These are phyloP conservation scores for Pachydiplax longipennis DNA, from an alignment of 2,888 invertebrate genomes.

Conservation along the genomic window DNA sequence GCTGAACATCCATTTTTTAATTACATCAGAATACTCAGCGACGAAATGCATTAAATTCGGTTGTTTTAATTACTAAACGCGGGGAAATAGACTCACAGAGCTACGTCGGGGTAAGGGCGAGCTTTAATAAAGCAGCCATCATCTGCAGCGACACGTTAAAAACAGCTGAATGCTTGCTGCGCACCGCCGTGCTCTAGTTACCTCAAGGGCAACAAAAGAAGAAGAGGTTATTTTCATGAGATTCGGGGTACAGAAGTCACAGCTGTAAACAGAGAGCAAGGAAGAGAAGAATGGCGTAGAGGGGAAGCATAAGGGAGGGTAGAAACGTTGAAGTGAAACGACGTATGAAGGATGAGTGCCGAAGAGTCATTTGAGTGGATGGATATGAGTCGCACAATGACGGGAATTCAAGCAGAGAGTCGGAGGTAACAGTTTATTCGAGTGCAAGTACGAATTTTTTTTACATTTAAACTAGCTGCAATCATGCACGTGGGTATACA, in stretches of 20 bases:
- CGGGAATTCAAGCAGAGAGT: too few relatives aligned
- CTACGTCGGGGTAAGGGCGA: not conserved
- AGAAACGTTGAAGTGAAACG: too few relatives aligned
- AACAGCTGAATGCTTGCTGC: not conserved
- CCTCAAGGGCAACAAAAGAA: not conserved
- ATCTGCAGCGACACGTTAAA: not conserved
- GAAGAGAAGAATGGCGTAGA: not conserved
- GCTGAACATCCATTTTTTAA: too few relatives aligned
- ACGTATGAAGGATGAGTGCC: too few relatives aligned
- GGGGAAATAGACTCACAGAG: not conserved
- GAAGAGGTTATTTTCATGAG: not conserved
- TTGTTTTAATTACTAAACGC: not conserved
- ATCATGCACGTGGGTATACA: too few relatives aligned
- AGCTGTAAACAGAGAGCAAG: not conserved
- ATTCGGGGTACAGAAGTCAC: not conserved
- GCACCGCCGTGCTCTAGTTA: conserved; percentile 18
- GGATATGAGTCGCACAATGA: too few relatives aligned
- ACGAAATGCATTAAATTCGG: not conserved
- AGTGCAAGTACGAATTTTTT: too few relatives aligned
- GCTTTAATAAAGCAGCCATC: not conserved
- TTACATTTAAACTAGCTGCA: too few relatives aligned
- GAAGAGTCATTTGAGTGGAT: too few relatives aligned
- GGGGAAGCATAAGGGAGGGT: not conserved
- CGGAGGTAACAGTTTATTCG: too few relatives aligned
- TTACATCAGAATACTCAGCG: too few relatives aligned